phyloP scores from a whole-genome alignment of 2,113 vertebrate genomes.

The Corydoras maculifer region DNA sequence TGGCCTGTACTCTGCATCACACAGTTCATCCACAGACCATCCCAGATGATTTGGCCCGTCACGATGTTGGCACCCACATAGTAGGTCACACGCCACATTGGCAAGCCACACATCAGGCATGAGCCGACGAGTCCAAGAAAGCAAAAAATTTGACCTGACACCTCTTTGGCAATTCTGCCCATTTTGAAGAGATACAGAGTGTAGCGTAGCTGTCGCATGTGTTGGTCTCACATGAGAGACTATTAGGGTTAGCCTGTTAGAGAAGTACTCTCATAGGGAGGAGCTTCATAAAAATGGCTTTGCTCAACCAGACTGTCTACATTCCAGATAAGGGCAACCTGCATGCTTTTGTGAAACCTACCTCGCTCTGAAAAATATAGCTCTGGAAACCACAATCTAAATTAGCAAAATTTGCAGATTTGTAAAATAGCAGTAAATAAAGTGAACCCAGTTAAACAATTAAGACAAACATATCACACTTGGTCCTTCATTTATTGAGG shows the following conservation, averaged over 20 bases:
- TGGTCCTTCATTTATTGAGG: too few species aligned
- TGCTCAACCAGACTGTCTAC: conserved; percentile 51
- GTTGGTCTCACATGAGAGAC: conserved; percentile 16
- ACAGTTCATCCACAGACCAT: conserved; percentile 96
- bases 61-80: conserved; percentile 83
- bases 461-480: too few species aligned
- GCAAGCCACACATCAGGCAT: conserved; percentile 73
- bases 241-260: conserved; percentile 30
- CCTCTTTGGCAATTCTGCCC: conserved; percentile 66
- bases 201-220: neutral
- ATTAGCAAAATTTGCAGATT: too few species aligned
- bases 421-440: too few species aligned
- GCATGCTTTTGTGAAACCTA: too few species aligned
- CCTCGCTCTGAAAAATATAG: too few species aligned
- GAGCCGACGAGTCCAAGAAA: conserved; percentile 76
- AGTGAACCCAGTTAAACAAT: too few species aligned
- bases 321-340: conserved; percentile 44
- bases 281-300: conserved; percentile 24
- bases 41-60: conserved; percentile 74
- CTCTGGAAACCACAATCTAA: too few species aligned
- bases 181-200: conserved; percentile 49
- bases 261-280: conserved; percentile 41
- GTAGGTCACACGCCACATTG: conserved; percentile 84
- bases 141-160: conserved; percentile 73
- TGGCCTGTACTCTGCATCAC: conserved; percentile 92